Conservation (phyloP, 2,888 invertebrate genomes). For the Falcaria lacertinaria region DNA sequence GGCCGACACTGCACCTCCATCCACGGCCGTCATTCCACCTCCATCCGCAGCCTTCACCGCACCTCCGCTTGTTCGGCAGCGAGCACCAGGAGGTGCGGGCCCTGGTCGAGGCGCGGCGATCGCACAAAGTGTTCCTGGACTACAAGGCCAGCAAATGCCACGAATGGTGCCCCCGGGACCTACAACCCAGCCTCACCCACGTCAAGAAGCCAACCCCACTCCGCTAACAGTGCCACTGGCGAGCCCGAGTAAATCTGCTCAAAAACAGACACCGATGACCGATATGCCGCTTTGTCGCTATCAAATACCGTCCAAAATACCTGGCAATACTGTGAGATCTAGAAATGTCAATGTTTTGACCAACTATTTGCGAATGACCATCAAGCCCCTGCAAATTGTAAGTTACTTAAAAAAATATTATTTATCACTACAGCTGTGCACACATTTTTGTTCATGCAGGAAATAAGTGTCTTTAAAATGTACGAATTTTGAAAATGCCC, state of each 20-base stretch:
- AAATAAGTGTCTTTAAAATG: no score
- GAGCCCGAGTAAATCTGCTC: neutral
- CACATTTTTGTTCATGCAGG: no score
- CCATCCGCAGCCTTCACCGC: neutral
- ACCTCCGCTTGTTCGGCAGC: no score
- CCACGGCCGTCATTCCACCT: neutral
- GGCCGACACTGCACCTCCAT: neutral
- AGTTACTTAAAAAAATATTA: slow-evolving; percentile 23
- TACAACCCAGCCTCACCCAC: neutral
- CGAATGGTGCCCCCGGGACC: neutral
- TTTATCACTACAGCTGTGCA: slow-evolving; percentile 1
- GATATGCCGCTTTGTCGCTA: slow-evolving; percentile 23
- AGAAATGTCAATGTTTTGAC: slow-evolving; percentile 64
- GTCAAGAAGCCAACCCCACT: neutral
- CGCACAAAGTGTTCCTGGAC: no score
- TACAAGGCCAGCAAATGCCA: no score
- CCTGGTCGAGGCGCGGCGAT: no score
- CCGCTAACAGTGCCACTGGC: slow-evolving; percentile 1
- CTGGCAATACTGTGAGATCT: slow-evolving; percentile 39
- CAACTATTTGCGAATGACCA: slow-evolving; percentile 82
- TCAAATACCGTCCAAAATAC: slow-evolving; percentile 55
- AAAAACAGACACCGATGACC: neutral
- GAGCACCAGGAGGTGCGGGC: no score
- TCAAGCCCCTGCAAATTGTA: slow-evolving; percentile 67
- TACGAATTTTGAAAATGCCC: no score